Conservation (phyloP, 2,888 invertebrate genomes). For the Cremastinae sp. region DNA sequence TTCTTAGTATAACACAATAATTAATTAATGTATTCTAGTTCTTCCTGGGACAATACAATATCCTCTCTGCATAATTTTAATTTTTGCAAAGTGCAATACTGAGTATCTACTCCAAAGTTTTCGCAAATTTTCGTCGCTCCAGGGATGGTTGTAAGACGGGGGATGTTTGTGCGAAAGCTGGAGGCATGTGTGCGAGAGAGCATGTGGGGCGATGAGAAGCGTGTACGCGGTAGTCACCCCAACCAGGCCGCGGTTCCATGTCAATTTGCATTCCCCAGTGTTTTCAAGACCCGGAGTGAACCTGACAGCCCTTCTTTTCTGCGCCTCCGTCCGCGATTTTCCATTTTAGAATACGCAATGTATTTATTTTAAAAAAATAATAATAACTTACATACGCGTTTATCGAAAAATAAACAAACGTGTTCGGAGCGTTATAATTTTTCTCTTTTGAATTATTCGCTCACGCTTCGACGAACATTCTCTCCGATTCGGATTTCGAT, state of each 20-base stretch:
- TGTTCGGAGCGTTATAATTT: constrained; percentile 13
- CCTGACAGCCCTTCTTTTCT: constrained; percentile 29
- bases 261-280: constrained; percentile 23
- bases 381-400: neutral
- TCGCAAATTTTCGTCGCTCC: constrained; percentile 35
- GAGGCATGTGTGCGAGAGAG: neutral
- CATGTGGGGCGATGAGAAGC: neutral
- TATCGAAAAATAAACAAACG: constrained; percentile 7
- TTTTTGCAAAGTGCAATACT: constrained; percentile 51
- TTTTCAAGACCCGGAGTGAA: constrained; percentile 10
- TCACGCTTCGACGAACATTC: constrained; percentile 40
- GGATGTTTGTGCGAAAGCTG: neutral
- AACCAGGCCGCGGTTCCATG: neutral
- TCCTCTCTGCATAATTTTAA: constrained; percentile 31
- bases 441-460: constrained; percentile 37
- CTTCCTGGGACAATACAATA: no score
- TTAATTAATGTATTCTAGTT: no score
- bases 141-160: constrained; percentile 1
- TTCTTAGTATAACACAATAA: no score
- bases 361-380: neutral
- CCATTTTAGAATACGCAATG: constrained; percentile 1
- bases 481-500: constrained; percentile 41
- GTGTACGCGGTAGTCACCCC: neutral
- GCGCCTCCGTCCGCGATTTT: neutral
- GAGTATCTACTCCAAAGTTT: constrained; percentile 40